phyloP scores from a whole-genome alignment of 2,113 vertebrate genomes.

The Poecilia latipinna region DNA sequence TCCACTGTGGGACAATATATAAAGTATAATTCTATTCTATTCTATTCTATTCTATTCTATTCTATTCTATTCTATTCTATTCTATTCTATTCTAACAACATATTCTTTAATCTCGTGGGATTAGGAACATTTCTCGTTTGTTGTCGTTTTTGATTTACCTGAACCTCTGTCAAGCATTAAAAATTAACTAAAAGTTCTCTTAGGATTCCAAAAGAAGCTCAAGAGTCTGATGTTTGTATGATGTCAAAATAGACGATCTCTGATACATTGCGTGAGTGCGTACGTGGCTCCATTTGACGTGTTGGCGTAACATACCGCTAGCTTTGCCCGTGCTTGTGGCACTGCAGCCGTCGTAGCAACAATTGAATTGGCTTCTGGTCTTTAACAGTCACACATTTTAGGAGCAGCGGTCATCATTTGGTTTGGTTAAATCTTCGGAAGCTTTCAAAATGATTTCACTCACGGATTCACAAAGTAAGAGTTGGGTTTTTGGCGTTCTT shows the following conservation, averaged over 20 bases:
- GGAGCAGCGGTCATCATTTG: neutral
- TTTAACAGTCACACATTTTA: neutral
- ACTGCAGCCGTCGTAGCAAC: constrained; percentile 16
- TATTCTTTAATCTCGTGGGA: no score
- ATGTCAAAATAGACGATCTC: constrained; percentile 50
- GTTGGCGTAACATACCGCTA: constrained; percentile 28
- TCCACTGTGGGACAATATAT: no score
- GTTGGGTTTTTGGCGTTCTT: neutral
- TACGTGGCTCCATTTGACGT: constrained; percentile 51
- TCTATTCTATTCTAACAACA: no score
- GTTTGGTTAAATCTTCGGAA: neutral
- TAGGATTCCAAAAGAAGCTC: neutral
- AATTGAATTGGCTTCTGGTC: neutral
- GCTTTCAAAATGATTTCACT: constrained; percentile 87
- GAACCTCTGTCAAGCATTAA: neutral
- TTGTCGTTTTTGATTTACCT: no score
- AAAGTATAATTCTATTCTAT: no score
- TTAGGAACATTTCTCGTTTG: no score
- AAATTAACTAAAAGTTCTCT: neutral
- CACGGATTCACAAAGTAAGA: constrained; percentile 93
- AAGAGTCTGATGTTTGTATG: no score
- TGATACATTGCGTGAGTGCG: neutral
- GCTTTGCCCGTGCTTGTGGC: constrained; percentile 20
- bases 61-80: no score
- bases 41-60: no score